Evolutionary conservation across 2,113 vertebrate genomes (phyloP).

Genomic region (Eptesicus fuscus): DNA sequence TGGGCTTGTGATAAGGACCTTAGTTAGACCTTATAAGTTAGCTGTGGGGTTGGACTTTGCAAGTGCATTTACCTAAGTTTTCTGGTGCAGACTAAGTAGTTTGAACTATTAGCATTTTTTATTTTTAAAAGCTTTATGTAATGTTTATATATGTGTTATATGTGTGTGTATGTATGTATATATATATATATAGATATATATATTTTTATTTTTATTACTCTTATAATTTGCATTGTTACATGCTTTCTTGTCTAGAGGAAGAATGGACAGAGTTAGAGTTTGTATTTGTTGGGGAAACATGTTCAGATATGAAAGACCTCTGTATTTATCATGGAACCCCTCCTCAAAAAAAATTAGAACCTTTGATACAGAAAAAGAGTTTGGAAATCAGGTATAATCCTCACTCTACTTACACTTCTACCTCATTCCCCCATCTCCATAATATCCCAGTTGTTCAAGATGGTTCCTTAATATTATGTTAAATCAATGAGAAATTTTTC

Average conservation of each 20-base stretch:
- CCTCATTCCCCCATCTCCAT: background rate
- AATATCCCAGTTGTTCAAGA: background rate
- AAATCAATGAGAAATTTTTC: background rate
- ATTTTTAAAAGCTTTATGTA: background rate
- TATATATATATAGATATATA: background rate
- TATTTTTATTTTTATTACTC: background rate
- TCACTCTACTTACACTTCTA: background rate
- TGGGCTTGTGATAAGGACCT: background rate
- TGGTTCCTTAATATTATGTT: background rate
- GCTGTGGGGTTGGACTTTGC: background rate
- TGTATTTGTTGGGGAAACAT: background rate
- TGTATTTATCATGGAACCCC: background rate
- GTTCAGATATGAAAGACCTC: background rate
- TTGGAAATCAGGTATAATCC: background rate
- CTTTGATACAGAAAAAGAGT: background rate
- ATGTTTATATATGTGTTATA: background rate
- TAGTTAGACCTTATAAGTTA: background rate
- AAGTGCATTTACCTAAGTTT: background rate
- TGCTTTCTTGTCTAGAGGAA: background rate
- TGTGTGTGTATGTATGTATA: background rate
- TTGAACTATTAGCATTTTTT: background rate
- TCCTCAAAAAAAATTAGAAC: background rate
- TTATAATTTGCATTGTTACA: background rate
- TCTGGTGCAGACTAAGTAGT: background rate
- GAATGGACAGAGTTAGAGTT: background rate